Evolutionary conservation across 2,888 invertebrate species (phyloP).

Genomic region (Glyphotaelius pellucidus): DNA sequence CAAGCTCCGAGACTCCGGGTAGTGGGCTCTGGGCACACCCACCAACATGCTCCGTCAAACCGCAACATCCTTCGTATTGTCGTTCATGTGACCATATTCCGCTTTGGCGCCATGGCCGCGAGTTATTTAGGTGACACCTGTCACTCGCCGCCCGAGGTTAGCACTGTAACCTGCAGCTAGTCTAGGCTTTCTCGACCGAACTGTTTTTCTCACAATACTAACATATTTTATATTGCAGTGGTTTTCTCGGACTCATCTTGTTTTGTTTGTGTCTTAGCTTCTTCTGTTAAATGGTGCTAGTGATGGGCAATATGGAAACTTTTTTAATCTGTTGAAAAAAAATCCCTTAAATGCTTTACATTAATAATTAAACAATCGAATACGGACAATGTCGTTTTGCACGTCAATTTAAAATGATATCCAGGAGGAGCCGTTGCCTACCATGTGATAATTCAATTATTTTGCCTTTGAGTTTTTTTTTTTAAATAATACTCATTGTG

Average conservation of each 20-base stretch:
- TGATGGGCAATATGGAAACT: background rate
- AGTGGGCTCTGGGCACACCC: background rate
- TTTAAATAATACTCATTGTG: too few species aligned
- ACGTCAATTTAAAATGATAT: too few species aligned
- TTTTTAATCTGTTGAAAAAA: background rate
- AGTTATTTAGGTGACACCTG: conserved; percentile 49
- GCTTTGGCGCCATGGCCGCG: conserved; percentile 38
- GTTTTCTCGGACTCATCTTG: background rate
- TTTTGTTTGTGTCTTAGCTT: background rate
- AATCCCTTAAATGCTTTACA: too few species aligned
- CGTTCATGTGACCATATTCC: conserved; percentile 23
- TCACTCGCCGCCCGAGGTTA: conserved; percentile 40
- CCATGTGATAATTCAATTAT: too few species aligned
- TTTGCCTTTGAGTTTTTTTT: too few species aligned
- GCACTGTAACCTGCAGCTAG: background rate
- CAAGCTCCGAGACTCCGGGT: background rate
- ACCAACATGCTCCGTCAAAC: conserved; percentile 16
- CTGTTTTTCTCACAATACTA: conserved; percentile 16
- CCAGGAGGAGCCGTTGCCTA: too few species aligned
- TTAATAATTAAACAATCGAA: too few species aligned
- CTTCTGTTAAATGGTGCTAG: background rate
- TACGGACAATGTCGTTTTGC: too few species aligned
- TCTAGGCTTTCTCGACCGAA: conserved; percentile 12
- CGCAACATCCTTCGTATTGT: conserved; percentile 43
- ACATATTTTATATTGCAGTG: background rate